phyloP scores from a whole-genome alignment of 2,797 vertebrate genomes.

The Anguilla pacifica region DNA sequence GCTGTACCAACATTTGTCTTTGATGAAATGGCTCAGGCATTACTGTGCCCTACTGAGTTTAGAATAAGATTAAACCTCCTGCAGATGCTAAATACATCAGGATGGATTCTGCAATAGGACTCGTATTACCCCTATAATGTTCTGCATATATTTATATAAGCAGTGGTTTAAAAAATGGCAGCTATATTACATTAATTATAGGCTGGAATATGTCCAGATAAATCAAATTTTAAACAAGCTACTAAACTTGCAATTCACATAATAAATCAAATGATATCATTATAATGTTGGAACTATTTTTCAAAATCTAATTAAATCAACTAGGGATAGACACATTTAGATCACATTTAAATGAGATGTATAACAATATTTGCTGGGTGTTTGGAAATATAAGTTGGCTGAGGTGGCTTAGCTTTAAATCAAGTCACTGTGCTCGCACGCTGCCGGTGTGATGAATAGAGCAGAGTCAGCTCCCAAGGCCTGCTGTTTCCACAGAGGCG shows the following conservation, averaged over 20 bases:
- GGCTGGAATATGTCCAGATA: neutral
- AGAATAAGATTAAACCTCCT: neutral
- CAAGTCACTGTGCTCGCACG: neutral
- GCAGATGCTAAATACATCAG: neutral
- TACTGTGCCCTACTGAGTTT: neutral
- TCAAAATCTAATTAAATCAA: slow-evolving; percentile 19
- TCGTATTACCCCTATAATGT: neutral
- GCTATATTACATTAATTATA: slow-evolving; percentile 10
- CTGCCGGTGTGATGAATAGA: neutral
- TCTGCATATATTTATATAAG: slow-evolving; percentile 7
- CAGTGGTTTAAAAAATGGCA: neutral
- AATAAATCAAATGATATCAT: neutral
- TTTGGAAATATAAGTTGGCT: neutral
- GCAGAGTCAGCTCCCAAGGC: slow-evolving; percentile 1
- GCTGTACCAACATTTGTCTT: neutral
- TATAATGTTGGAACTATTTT: neutral
- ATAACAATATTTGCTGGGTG: slow-evolving; percentile 18
- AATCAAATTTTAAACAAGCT: slow-evolving; percentile 3
- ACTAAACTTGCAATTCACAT: slow-evolving; percentile 1
- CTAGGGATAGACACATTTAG: neutral
- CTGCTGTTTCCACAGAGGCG: neutral
- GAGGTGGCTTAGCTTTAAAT: slow-evolving; percentile 10
- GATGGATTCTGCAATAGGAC: neutral
- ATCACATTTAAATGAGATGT: slow-evolving; percentile 14
- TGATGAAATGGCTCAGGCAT: neutral